Percentiles rank a stretch among this genome's conserved stretches.
Evolutionary conservation across 2,797 vertebrate genomes (phyloP).

Genomic region (Eulemur rubriventer): DNA sequence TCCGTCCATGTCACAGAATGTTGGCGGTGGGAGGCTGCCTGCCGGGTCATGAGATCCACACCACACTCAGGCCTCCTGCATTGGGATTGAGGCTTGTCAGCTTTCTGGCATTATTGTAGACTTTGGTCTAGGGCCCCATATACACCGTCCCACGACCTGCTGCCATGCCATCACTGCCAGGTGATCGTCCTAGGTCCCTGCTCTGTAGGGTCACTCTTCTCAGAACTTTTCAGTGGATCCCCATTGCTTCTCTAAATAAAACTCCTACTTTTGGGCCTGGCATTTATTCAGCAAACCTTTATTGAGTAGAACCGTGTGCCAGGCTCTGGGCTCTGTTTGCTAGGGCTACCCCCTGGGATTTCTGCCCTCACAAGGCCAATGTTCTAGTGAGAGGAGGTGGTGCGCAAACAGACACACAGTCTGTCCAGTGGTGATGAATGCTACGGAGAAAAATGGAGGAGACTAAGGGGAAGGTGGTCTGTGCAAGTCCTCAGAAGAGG

Average conservation of each 20-base stretch:
- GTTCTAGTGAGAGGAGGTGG: background rate
- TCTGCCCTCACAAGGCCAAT: background rate
- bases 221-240: background rate
- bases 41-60: background rate
- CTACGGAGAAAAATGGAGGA: background rate
- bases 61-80: background rate
- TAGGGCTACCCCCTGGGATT: background rate
- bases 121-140: background rate
- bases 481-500: background rate
- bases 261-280: background rate
- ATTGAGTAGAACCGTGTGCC: background rate
- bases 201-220: background rate
- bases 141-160: background rate
- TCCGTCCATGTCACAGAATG: background rate
- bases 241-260: conserved; percentile 10
- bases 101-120: background rate
- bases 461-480: background rate
- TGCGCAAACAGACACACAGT: background rate
- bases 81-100: background rate
- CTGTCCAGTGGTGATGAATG: background rate
- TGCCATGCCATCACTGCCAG: fast-evolving
- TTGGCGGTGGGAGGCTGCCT: background rate
- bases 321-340: background rate
- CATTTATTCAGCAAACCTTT: background rate
- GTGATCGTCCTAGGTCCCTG: background rate